Base-by-base conservation (phyloP, 2,888 invertebrate species). In the Oscheius sp. region DNA sequence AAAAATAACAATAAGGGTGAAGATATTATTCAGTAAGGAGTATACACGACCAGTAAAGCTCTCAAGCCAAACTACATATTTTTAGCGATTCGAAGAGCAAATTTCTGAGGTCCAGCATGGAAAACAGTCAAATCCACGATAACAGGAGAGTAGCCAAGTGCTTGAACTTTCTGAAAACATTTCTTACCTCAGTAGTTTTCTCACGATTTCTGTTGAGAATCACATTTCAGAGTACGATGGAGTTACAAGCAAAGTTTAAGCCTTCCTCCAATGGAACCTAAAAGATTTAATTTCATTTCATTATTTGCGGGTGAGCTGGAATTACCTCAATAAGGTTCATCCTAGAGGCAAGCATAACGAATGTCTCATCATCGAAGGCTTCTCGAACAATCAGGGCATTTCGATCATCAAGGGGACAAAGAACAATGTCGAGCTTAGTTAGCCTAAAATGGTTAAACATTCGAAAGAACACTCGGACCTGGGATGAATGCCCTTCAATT, bases 261-360 rank as follows among this genome's bases (percentile, higher is more conserved):
- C 52, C 65, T 53, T 65, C 65, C n/a, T 37, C 34, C 5, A 65
- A 10, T 2, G 64, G 52, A 48, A 65, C 64, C 64, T 65, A 27
- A 33, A 65, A 42, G 20, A 3, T 42, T 2, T 4, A 4, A 12
- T 17, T 42, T 4, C 29, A 29, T 52, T 27, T 25, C 25, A 25
- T 52, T 20, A 27, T 27, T 25, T n/a, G 48, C 48, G 17, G 20
- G 34, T 17, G 20, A 17, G n/a, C n/a, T n/a, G n/a, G n/a, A 25
- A 12, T 23, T 48, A 48, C 64, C 64, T 64, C 48, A 31, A 64
- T 64, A 34, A 64, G 50, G 12, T 46, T 31, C 34, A 50, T 48
- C 20, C 48, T 31, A 20, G 17, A 20, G 6, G 34, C 64, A 20
- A 64, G 23, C 50, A 46, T 50, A 31, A 34, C 48, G 29, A 64